Base-by-base conservation (phyloP, 2,888 invertebrate species). In the Conchocele bisecta region DNA sequence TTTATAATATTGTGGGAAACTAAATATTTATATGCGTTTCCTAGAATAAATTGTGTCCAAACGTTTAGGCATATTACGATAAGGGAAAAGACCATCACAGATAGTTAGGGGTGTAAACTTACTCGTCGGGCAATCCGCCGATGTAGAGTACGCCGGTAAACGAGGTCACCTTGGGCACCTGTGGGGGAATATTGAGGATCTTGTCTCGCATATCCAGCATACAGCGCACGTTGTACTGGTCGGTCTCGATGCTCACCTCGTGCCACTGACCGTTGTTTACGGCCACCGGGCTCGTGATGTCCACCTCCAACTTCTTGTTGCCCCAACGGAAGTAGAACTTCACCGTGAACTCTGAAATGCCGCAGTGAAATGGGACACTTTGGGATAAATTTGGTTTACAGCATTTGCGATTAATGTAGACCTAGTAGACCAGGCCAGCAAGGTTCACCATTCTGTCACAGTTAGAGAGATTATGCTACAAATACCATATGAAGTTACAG, bases 251-350 rank as follows among this genome's bases (percentile, higher is more conserved):
- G 96, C 96, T 96, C 78, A 98, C 95, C 92, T 97, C 96, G 91
- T 98, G 98, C 98, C 98, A 98, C 90, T 97, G 96, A 0, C 97
- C 98, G 56, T 96, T 95, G 89, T 97, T 97, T 51, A 98, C 93
- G 88, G 95, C 94, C 48, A 95, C 93, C 79, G 94, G 94, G 3
- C 96, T 96, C 86, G 95, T 95, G 74, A 98, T 95, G 46, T 95
- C 96, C 68, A 96, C 92, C 88, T 95, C 95, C 9, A 83, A 72
- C 24, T 70, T 53, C 20, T 75, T 67, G 15, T 74, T 68, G 31
- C 81, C 79, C 54, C 84, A 73, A 9, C 61, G 54, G 66, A 86
- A 80, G 67, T 77, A 70, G 63, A 88, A 86, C 46, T 74, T 71
- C 15, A 86, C 77, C 15, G 69, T 73, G 31, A 73, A 60, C 7